Conservation (phyloP, 2,888 invertebrate species). For the Cancer borealis region DNA sequence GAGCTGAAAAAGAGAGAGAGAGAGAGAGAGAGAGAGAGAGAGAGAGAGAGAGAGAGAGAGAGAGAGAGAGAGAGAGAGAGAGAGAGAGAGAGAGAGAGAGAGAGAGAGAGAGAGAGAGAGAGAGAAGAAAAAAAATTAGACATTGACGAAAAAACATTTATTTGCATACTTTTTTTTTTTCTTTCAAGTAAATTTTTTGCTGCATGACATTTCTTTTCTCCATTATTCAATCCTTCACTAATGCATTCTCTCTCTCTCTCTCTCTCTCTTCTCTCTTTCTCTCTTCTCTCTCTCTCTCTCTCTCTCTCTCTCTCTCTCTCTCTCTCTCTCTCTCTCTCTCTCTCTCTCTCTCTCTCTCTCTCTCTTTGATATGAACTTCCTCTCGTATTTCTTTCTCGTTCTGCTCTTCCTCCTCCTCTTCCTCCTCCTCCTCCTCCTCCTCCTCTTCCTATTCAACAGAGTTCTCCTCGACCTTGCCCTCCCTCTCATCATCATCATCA, state of each 20-base stretch:
- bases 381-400: background rate
- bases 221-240: background rate
- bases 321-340: constrained; percentile 20
- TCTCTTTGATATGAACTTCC: background rate
- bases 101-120: background rate
- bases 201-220: background rate
- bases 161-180: background rate
- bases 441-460: too few relatives aligned
- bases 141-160: background rate
- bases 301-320: constrained; percentile 20
- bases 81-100: background rate
- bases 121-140: background rate
- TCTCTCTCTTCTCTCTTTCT: too few relatives aligned
- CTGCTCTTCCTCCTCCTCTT: background rate
- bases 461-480: too few relatives aligned
- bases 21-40: constrained; percentile 8
- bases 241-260: background rate
- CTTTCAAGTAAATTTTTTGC: background rate
- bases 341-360: constrained; percentile 20
- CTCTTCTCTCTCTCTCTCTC: constrained; percentile 16
- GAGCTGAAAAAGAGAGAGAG: background rate
- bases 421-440: too few relatives aligned
- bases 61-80: constrained; percentile 6
- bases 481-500: too few relatives aligned
- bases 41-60: background rate